Conservation (phyloP, 1,140 invertebrate genomes). For the Gryon sp. region DNA sequence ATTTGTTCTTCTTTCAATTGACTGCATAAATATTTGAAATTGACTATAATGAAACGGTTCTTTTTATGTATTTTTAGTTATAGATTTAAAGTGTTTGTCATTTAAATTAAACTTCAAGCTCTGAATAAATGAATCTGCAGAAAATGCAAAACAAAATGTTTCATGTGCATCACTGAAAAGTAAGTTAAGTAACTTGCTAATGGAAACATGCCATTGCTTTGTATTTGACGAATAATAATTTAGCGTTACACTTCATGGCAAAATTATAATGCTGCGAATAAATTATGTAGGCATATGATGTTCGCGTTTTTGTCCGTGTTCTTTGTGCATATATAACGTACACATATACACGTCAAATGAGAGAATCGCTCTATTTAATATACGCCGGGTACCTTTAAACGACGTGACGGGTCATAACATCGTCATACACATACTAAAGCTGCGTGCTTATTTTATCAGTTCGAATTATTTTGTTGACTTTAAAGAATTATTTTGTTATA, state of each 20-base stretch:
- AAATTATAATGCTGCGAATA: constrained; percentile 13
- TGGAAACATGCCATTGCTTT: neutral
- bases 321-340: constrained; percentile 5
- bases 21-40: too few relatives aligned
- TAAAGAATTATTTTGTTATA: too few relatives aligned
- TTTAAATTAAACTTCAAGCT: too few relatives aligned
- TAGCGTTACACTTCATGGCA: neutral
- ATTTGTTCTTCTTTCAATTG: too few relatives aligned
- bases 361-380: constrained; percentile 28
- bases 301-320: constrained; percentile 27
- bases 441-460: too few relatives aligned
- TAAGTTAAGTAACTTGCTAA: neutral
- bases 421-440: too few relatives aligned
- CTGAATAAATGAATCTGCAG: too few relatives aligned
- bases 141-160: too few relatives aligned
- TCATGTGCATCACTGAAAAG: constrained; percentile 7
- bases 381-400: neutral
- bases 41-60: too few relatives aligned
- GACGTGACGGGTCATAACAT: neutral
- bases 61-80: too few relatives aligned
- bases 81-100: too few relatives aligned
- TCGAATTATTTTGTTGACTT: too few relatives aligned
- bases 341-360: constrained; percentile 21
- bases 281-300: constrained; percentile 10
- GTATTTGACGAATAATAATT: neutral